Percentiles rank a stretch among this genome's conserved stretches.
Conservation (phyloP, 2,113 vertebrate genomes). For the Hydropotes inermis region DNA sequence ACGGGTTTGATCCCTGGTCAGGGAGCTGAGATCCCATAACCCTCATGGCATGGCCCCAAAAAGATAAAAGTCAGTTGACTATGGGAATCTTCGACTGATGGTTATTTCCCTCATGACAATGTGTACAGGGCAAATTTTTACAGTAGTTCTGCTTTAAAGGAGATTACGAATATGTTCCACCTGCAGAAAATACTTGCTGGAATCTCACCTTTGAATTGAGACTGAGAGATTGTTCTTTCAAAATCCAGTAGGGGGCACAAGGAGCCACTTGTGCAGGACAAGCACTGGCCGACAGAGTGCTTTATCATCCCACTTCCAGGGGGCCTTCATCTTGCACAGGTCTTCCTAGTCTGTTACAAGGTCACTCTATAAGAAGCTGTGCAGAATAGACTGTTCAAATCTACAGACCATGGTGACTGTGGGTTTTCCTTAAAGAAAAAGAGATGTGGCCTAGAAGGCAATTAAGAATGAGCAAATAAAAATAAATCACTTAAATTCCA, state of each 20-base stretch:
- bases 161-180: background rate
- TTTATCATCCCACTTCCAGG: background rate
- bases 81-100: background rate
- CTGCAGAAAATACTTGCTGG: background rate
- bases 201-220: background rate
- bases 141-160: background rate
- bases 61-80: background rate
- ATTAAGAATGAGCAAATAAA: background rate
- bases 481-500: background rate
- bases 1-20: background rate
- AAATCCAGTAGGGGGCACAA: constrained; percentile 69
- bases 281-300: background rate
- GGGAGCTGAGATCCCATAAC: background rate
- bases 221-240: constrained; percentile 36
- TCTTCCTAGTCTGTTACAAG: background rate
- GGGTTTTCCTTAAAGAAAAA: background rate
- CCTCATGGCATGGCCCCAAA: background rate
- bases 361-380: background rate
- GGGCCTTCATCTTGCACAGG: background rate
- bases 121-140: background rate
- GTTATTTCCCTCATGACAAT: background rate
- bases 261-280: background rate
- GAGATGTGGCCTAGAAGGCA: background rate
- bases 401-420: background rate
- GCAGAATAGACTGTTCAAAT: background rate